These are phyloP conservation scores for Nerophis ophidion DNA, from an alignment of 2,113 vertebrate genomes.

Conservation along the genomic window DNA sequence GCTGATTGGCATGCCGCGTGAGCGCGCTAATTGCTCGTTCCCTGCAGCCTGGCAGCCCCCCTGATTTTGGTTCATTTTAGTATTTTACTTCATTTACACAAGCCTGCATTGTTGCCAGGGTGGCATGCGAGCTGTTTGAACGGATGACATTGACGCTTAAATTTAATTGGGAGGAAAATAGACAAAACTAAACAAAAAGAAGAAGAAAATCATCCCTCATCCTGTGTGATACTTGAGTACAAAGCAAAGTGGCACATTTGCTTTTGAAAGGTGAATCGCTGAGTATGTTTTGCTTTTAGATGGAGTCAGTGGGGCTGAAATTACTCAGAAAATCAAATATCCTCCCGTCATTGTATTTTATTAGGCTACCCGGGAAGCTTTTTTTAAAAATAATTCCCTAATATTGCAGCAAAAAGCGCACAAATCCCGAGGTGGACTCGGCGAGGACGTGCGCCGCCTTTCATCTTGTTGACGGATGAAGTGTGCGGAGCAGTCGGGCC, in stretches of 20 bases:
- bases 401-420: constrained; percentile 18
- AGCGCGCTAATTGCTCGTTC: constrained; percentile 60
- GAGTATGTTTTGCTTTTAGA: constrained; percentile 3
- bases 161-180: constrained; percentile 49
- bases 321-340: constrained; percentile 19
- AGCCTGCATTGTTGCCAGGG: constrained; percentile 51
- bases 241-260: constrained; percentile 13
- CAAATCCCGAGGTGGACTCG: constrained; percentile 19
- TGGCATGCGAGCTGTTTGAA: constrained; percentile 52
- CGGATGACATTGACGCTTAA: constrained; percentile 58
- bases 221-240: constrained; percentile 22
- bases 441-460: constrained; percentile 20
- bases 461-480: constrained; percentile 42
- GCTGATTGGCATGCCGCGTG: constrained; percentile 58
- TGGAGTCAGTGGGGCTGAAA: constrained; percentile 14
- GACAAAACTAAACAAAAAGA: background rate
- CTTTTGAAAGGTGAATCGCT: constrained; percentile 26
- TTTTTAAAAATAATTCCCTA: constrained; percentile 28
- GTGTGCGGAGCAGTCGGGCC: constrained; percentile 13
- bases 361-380: constrained; percentile 19
- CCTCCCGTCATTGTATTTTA: constrained; percentile 24
- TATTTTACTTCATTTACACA: constrained; percentile 68
- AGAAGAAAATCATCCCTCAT: constrained; percentile 27
- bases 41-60: constrained; percentile 49
- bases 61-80: constrained; percentile 68